Conservation (phyloP, 2,888 invertebrate species). For the Patella caerulea region DNA sequence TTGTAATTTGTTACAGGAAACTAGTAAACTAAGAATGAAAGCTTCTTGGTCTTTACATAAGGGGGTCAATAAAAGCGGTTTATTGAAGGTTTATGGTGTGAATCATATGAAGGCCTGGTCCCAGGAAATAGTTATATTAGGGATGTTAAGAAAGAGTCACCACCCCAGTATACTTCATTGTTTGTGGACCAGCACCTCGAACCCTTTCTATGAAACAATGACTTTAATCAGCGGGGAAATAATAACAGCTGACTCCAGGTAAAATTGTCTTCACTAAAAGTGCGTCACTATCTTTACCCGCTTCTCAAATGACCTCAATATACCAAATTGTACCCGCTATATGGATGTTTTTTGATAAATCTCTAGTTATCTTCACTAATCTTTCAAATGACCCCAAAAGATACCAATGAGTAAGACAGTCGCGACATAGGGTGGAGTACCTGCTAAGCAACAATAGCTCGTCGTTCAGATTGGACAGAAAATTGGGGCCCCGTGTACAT, state of each 20-base stretch:
- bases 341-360: no score
- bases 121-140: conserved; percentile 64
- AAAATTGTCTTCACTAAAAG: not conserved
- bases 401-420: no score
- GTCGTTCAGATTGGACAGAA: no score
- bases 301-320: no score
- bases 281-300: no score
- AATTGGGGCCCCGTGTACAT: no score
- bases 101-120: conserved; percentile 62
- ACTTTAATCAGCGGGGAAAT: conserved; percentile 62
- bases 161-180: conserved; percentile 62
- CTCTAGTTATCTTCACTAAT: no score
- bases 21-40: conserved; percentile 56
- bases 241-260: conserved; percentile 62
- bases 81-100: conserved; percentile 61
- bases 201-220: conserved; percentile 65
- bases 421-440: no score
- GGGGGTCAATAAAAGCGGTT: conserved; percentile 49
- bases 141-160: conserved; percentile 57
- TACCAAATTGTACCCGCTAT: no score
- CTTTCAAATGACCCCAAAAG: no score
- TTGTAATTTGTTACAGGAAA: conserved; percentile 43
- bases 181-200: conserved; percentile 63
- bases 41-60: conserved; percentile 56
- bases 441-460: no score